Base-by-base conservation (phyloP, 2,888 invertebrate genomes). In the Epinotia ramella region DNA sequence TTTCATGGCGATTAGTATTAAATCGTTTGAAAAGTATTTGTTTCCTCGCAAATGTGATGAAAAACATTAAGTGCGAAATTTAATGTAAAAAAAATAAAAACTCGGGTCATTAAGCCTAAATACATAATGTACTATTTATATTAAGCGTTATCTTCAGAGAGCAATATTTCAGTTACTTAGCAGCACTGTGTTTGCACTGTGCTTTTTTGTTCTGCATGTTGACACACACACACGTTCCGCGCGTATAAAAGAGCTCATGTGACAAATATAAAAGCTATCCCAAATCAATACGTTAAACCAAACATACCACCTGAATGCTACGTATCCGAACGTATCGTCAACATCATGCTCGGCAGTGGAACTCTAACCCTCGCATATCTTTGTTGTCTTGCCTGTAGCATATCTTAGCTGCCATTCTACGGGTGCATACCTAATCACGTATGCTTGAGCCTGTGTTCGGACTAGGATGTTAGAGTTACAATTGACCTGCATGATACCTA, bases 321-420 rank as follows among this genome's bases (percentile, higher is more conserved):
- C 49, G 11, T 49, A 49, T 49, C 6, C 49, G 16, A 16, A 16
- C 49, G 16, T 16, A 12, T 5, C 49, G 16, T 49, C 16, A 16
- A 49, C 6, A 49, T 49, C 49, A 49, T 49, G 49, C 16, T 49
- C 5, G 7, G 13, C n/a, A 13, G 6, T n/a, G 64, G 64, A 44
- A 64, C 64, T 46, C 44, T 13, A 18, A 20, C 40, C 9, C 20
- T 44, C 18, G 6, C 64, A 64, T 64, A 64, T 20, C 64, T 64
- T 46, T 18, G 40, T 18, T 20, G 44, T 46, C 20, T 44, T 64
- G 64, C 64, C 44, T 64, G 44, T 7, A 13, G 7, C 64, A 13
- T 12, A 18, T 44, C 4, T 40, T 18, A 40, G 40, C 64, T 64
- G 20, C 20, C 44, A 64, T 64, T 64, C 46, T 46, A 46, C 5